phyloP scores from a whole-genome alignment of 2,888 invertebrate genomes.

The Proisotoma minuta region DNA sequence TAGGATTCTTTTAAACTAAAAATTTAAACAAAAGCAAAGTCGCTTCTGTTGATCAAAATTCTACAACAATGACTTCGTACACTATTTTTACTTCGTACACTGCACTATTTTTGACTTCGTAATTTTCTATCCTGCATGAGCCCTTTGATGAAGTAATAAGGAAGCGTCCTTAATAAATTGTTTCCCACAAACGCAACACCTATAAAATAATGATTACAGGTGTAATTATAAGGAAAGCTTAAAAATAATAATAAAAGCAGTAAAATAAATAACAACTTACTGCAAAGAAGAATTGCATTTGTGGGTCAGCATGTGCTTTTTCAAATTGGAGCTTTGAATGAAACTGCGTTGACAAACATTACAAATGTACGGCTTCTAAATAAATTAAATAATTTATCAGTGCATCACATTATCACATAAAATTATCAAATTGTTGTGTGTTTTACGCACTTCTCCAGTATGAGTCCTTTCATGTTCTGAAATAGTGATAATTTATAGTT shows the following conservation, averaged over 20 bases:
- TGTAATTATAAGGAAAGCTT: not conserved
- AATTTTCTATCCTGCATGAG: constrained; percentile 45
- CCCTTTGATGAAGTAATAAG: constrained; percentile 43
- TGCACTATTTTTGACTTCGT: constrained; percentile 19
- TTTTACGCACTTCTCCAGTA: constrained; percentile 30
- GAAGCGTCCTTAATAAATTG: constrained; percentile 45
- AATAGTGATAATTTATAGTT: not conserved
- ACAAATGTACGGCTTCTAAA: constrained; percentile 44
- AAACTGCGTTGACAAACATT: constrained; percentile 40
- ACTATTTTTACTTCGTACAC: no score
- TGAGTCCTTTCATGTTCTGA: constrained; percentile 46
- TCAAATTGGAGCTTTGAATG: constrained; percentile 45
- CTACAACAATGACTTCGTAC: no score
- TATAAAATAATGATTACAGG: constrained; percentile 9
- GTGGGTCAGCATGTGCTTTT: constrained; percentile 46
- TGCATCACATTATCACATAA: not conserved
- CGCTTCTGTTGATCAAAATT: no score
- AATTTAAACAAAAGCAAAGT: no score
- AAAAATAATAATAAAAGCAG: not conserved
- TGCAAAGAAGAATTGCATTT: constrained; percentile 43
- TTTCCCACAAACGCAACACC: constrained; percentile 42
- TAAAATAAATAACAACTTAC: constrained; percentile 29
- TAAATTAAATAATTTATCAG: constrained; percentile 4
- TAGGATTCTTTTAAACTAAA: no score
- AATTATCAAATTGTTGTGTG: no score